Percentiles rank a stretch among this genome's conserved stretches.
Conservation (phyloP, 2,888 invertebrate species). For the Drosophila recens region DNA sequence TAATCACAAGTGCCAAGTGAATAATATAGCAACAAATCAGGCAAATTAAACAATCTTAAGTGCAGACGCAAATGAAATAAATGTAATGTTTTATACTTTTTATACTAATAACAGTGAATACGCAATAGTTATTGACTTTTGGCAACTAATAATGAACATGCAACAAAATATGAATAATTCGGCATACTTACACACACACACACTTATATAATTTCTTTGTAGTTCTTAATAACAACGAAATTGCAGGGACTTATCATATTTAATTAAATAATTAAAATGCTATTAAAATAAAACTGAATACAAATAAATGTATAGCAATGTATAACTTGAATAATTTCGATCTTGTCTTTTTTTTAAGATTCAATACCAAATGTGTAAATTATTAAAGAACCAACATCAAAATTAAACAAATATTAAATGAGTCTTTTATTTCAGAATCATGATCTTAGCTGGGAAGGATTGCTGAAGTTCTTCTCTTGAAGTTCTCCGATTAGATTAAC, state of each 20-base stretch:
- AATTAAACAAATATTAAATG: slow-evolving; percentile 27
- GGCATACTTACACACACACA: slow-evolving; percentile 64
- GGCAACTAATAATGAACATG: slow-evolving; percentile 57
- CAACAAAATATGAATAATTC: slow-evolving; percentile 52
- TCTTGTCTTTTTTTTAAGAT: slow-evolving; percentile 33
- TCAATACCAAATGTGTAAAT: slow-evolving; percentile 40
- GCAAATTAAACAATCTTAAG: slow-evolving; percentile 60
- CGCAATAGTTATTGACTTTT: slow-evolving; percentile 64
- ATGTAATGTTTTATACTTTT: slow-evolving; percentile 72
- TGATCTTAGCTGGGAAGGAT: not conserved
- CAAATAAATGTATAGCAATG: slow-evolving; percentile 55
- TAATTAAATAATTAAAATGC: slow-evolving; percentile 15
- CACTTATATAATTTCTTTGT: slow-evolving; percentile 51
- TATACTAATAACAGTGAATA: slow-evolving; percentile 51
- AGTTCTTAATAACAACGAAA: slow-evolving; percentile 75
- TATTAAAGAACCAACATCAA: slow-evolving; percentile 35
- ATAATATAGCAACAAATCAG: slow-evolving; percentile 47
- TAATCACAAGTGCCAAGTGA: slow-evolving; percentile 63
- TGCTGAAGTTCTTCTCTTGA: no score
- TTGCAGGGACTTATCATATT: slow-evolving; percentile 83
- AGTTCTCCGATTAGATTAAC: no score
- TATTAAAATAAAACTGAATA: slow-evolving; percentile 41
- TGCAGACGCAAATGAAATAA: slow-evolving; percentile 52
- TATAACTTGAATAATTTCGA: slow-evolving; percentile 40
- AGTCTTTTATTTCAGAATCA: not conserved